phyloP scores from a whole-genome alignment of 2,797 vertebrate species.

The Thaleichthys pacificus region DNA sequence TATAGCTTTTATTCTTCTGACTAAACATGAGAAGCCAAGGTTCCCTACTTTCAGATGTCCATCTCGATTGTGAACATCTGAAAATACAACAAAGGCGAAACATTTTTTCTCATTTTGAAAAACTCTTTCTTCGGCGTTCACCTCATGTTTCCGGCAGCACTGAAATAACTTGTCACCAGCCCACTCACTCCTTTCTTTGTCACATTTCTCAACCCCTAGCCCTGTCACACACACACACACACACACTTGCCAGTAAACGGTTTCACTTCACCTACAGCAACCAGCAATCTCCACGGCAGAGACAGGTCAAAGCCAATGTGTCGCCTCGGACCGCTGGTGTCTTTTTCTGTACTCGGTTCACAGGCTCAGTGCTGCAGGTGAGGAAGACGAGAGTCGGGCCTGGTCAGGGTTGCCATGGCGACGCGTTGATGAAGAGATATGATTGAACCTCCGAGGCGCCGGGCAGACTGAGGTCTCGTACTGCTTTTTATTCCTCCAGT shows the following conservation, averaged over 20 bases:
- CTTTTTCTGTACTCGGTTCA: not conserved
- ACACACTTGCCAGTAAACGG: not conserved
- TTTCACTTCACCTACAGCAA: not conserved
- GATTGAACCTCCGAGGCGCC: conserved; percentile 44
- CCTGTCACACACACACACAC: not conserved
- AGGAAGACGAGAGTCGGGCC: conserved; percentile 30
- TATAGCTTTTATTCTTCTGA: too few relatives aligned
- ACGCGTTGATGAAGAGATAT: conserved; percentile 46
- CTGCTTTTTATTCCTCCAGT: conserved; percentile 11
- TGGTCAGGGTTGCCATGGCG: conserved; percentile 66
- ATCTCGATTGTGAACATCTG: not conserved
- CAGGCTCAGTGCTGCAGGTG: conserved; percentile 13
- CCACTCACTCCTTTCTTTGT: not conserved
- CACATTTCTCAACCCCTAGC: not conserved
- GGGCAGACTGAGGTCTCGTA: conserved; percentile 19
- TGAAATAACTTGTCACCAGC: not conserved
- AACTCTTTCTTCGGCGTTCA: not conserved
- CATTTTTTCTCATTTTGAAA: not conserved
- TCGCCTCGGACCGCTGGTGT: not conserved
- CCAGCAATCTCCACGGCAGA: not conserved
- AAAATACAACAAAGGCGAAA: not conserved
- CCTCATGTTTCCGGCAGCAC: too few relatives aligned
- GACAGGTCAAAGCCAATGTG: not conserved
- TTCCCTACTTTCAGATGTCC: not conserved
- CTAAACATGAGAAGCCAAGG: too few relatives aligned